Conservation (phyloP, 1,140 invertebrate species). For the Chelonus insularis region DNA sequence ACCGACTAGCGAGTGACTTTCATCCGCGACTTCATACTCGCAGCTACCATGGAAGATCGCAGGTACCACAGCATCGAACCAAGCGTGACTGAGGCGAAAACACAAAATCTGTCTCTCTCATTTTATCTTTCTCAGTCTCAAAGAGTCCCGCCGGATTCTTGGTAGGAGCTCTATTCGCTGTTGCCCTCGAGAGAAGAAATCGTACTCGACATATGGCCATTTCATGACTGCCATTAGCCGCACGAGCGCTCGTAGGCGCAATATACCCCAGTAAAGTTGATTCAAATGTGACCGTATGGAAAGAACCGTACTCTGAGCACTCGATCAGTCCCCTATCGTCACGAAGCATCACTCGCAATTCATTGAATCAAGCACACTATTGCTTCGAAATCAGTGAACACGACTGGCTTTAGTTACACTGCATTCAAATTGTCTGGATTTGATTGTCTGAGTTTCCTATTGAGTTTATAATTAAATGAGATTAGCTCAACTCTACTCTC, state of each 20-base stretch:
- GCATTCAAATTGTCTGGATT: no score
- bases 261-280: constrained; percentile 13
- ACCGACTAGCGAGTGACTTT: constrained; percentile 28
- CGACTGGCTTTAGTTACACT: no score
- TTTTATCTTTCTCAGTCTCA: background rate
- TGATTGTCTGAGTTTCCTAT: no score
- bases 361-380: no score
- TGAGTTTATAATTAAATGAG: no score
- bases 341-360: no score
- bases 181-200: constrained; percentile 26
- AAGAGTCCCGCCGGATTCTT: no score
- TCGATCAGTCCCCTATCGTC: background rate
- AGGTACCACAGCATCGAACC: constrained; percentile 15
- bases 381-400: no score
- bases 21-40: constrained; percentile 22
- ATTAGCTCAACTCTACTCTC: no score
- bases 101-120: constrained; percentile 1
- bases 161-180: no score
- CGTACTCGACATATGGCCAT: constrained; percentile 14
- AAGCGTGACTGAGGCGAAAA: constrained; percentile 22
- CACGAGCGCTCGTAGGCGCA: constrained; percentile 19
- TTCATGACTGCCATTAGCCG: constrained; percentile 24
- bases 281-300: constrained; percentile 4
- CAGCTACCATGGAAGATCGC: constrained; percentile 20
- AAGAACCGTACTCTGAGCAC: background rate